Percentiles rank a stretch among this genome's conserved stretches.
phyloP scores from a whole-genome alignment of 37 sponge, comb jelly and placozoan species.

The Aplysina aerophoba region DNA sequence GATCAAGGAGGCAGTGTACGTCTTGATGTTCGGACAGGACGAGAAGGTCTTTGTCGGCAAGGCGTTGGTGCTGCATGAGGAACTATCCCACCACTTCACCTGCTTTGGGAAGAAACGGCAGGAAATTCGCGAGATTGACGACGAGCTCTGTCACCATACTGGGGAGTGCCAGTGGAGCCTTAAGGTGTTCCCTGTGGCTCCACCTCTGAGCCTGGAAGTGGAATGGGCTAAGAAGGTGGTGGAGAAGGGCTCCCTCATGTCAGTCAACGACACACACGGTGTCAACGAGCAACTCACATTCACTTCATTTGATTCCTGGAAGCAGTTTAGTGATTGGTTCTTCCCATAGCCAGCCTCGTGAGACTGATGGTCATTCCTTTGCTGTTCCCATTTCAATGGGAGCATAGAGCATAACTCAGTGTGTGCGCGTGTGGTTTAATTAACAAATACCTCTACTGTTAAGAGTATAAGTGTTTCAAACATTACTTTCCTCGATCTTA shows the following conservation, averaged over 20 bases:
- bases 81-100: constrained; percentile 69
- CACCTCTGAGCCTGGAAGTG: constrained; percentile 53
- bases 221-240: constrained; percentile 77
- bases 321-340: constrained; percentile 72
- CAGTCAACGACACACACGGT: constrained; percentile 46
- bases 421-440: no score
- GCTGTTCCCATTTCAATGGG: no score
- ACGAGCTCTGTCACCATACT: constrained; percentile 84
- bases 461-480: no score
- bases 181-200: constrained; percentile 39
- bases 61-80: constrained; percentile 62
- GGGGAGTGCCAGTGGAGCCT: constrained; percentile 55
- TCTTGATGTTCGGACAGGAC: constrained; percentile 43
- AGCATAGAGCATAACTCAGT: no score
- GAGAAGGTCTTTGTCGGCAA: constrained; percentile 82
- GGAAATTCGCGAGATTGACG: constrained; percentile 71
- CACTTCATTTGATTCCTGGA: constrained; percentile 38
- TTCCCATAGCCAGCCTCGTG: constrained; percentile 13
- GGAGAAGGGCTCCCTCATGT: constrained; percentile 41
- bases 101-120: constrained; percentile 55
- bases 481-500: no score
- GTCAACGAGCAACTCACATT: constrained; percentile 60
- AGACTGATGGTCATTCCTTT: no score
- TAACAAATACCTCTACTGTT: no score
- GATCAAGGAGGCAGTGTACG: constrained; percentile 55